A percentile compares a stretch with the other conserved stretches of the same genome.
Evolutionary conservation across 2,888 invertebrate species (phyloP).

Genomic region (Drosophila demipolita): DNA sequence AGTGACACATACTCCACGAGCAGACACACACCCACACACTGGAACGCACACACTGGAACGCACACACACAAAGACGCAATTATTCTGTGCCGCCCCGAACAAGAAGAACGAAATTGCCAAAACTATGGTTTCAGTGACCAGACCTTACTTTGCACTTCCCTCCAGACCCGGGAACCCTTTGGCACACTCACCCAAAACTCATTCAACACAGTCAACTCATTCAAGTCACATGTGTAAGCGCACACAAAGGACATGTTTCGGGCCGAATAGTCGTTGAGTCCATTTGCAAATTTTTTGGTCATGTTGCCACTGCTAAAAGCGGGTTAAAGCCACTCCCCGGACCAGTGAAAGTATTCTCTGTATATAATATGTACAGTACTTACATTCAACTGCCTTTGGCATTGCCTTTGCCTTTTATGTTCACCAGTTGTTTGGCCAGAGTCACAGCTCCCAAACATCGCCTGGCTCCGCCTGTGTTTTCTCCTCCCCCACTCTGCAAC

Average conservation of each 20-base stretch:
- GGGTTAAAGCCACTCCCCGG: constrained; percentile 65
- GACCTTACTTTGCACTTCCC: constrained; percentile 15
- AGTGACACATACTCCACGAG: constrained; percentile 16
- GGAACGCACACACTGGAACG: constrained; percentile 2
- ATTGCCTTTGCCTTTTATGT: constrained; percentile 53
- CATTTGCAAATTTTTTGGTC: constrained; percentile 72
- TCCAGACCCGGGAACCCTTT: neutral
- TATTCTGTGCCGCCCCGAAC: constrained; percentile 54
- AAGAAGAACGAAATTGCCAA: constrained; percentile 49
- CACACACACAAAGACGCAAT: constrained; percentile 59
- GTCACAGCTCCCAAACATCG: constrained; percentile 11
- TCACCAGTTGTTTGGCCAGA: constrained; percentile 40
- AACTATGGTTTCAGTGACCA: constrained; percentile 46
- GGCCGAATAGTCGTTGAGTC: constrained; percentile 63
- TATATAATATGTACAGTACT: constrained; percentile 44
- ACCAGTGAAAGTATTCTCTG: constrained; percentile 55
- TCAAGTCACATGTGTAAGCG: constrained; percentile 68
- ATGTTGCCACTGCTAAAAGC: constrained; percentile 65
- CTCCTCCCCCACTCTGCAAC: constrained; percentile 6
- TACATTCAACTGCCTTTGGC: constrained; percentile 49
- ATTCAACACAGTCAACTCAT: constrained; percentile 43
- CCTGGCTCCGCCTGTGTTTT: constrained; percentile 6
- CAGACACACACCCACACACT: constrained; percentile 2
- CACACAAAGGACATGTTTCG: constrained; percentile 74
- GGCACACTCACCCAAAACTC: constrained; percentile 18